A percentile compares a stretch with the other conserved stretches of the same genome.
Evolutionary conservation across 1,140 invertebrate species (phyloP).

Genomic region (Aphelenchoides besseyi): DNA sequence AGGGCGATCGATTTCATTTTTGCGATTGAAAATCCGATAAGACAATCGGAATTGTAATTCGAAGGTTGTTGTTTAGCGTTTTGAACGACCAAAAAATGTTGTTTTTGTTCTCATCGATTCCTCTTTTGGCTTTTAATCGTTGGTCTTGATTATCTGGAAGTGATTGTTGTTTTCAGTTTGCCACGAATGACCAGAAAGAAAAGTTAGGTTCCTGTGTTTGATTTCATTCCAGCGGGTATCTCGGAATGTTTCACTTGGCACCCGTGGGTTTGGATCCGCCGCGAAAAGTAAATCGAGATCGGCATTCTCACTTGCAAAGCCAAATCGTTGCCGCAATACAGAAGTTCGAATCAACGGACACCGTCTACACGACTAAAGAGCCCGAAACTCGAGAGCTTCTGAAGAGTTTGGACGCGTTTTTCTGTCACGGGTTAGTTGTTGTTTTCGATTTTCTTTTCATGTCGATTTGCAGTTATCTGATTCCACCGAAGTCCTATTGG

Average conservation of each 20-base stretch:
- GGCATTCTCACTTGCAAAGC: not conserved
- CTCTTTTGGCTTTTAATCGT: no score
- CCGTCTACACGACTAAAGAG: constrained; percentile 3
- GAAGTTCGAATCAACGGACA: not conserved
- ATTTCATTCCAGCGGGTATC: no score
- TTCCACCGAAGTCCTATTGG: constrained; percentile 13
- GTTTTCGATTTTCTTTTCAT: not conserved
- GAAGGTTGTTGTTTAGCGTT: no score
- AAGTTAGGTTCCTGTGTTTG: no score
- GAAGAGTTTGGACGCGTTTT: constrained; percentile 11
- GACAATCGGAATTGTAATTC: no score
- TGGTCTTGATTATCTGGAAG: no score
- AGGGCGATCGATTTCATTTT: no score
- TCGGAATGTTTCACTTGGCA: not conserved
- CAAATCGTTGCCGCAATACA: not conserved
- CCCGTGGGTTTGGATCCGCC: constrained; percentile 13
- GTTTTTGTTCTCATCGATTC: no score
- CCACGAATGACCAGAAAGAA: no score
- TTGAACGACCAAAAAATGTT: no score
- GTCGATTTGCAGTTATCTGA: not conserved
- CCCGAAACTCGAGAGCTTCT: not conserved
- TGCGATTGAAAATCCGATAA: no score
- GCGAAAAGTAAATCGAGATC: not conserved
- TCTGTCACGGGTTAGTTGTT: constrained; percentile 14
- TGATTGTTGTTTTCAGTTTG: no score